A percentile compares a stretch with the other conserved stretches of the same genome.
Conservation (phyloP, 2,888 invertebrate genomes). For the Phasia obesa region DNA sequence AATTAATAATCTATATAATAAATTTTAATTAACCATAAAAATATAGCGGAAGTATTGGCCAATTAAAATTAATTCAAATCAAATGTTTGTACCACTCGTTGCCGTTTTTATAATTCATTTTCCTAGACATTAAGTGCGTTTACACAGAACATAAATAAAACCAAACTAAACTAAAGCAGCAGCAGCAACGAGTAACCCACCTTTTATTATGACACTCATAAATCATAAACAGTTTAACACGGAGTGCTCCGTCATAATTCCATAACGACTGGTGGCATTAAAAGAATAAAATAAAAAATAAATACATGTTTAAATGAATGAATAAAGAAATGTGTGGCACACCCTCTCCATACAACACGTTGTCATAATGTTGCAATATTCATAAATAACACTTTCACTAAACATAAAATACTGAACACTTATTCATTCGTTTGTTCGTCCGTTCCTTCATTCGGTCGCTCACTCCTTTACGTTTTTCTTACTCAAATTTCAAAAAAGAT, state of each 20-base stretch:
- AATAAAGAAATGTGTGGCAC: constrained; percentile 52
- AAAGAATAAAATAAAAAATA: constrained; percentile 7
- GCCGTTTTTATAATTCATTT: constrained; percentile 16
- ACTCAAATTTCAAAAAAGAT: neutral
- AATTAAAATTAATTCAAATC: constrained; percentile 68
- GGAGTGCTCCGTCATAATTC: constrained; percentile 49
- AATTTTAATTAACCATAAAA: constrained; percentile 59
- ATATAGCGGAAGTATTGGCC: constrained; percentile 62
- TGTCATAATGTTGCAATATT: constrained; percentile 58
- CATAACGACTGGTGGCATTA: constrained; percentile 35
- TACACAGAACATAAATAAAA: constrained; percentile 64
- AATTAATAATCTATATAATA: constrained; percentile 21
- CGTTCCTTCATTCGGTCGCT: neutral
- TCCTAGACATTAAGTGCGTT: constrained; percentile 58
- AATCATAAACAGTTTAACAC: constrained; percentile 70
- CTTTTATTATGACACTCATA: constrained; percentile 68
- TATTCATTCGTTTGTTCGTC: constrained; percentile 7
- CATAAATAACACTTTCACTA: constrained; percentile 62
- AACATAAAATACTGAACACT: constrained; percentile 31
- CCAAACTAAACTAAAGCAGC: constrained; percentile 7
- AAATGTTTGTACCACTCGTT: constrained; percentile 28
- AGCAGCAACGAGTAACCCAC: constrained; percentile 53
- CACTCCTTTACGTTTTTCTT: neutral
- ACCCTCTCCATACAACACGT: constrained; percentile 48
- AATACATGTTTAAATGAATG: constrained; percentile 43